These are phyloP conservation scores for Mylabris sibirica DNA, from an alignment of 2,888 invertebrate genomes.

Conservation along the genomic window DNA sequence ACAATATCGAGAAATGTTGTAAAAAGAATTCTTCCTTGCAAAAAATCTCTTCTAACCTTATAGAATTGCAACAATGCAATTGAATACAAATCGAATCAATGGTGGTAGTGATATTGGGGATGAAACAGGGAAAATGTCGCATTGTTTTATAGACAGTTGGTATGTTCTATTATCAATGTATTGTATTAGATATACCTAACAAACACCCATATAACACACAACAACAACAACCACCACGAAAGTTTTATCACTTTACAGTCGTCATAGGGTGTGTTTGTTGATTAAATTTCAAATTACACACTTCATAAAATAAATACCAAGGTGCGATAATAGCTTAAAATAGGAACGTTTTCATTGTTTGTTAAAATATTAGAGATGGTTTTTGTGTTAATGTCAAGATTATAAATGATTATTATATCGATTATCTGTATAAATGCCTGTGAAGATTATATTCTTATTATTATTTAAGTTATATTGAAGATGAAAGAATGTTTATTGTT, in stretches of 20 bases:
- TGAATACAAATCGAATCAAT: not conserved
- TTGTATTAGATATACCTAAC: not conserved
- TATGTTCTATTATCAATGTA: not conserved
- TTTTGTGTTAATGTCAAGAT: not conserved
- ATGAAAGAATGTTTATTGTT: not conserved
- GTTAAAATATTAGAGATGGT: not conserved
- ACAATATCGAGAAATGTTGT: not conserved
- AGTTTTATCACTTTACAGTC: not conserved
- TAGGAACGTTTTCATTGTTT: not conserved
- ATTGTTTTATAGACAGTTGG: not conserved
- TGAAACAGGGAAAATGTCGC: not conserved
- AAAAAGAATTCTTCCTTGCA: not conserved
- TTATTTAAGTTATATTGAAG: not conserved
- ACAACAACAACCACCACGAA: not conserved
- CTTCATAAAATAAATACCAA: slow-evolving; percentile 21
- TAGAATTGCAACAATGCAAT: not conserved
- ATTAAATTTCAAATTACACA: slow-evolving; percentile 29
- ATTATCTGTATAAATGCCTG: not conserved
- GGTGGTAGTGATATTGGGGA: not conserved
- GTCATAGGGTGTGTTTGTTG: slow-evolving; percentile 19
- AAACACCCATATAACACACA: not conserved
- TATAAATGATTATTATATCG: not conserved
- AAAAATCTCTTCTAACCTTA: not conserved
- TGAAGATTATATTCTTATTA: not conserved
- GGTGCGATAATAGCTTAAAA: slow-evolving; percentile 12